Percentiles rank a stretch among this genome's conserved stretches.
Evolutionary conservation across 2,888 invertebrate genomes (phyloP).

Genomic region (Phyto melanocephala): DNA sequence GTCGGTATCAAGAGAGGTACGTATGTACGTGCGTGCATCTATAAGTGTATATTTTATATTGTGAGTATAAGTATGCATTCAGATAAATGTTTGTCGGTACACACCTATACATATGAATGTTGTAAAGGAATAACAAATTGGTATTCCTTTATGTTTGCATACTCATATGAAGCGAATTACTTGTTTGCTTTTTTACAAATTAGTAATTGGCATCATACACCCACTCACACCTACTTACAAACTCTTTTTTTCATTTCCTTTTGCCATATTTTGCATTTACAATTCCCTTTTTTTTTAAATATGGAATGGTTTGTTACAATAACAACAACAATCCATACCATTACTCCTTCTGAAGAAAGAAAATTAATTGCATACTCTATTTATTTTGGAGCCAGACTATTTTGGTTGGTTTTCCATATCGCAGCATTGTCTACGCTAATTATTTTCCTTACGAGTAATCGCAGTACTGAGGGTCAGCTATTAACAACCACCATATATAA

Average conservation of each 20-base stretch:
- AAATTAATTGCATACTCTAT: conserved; percentile 58
- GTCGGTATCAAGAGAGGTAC: conserved; percentile 72
- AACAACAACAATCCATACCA: conserved; percentile 35
- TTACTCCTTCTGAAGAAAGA: conserved; percentile 18
- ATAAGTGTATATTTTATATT: background rate
- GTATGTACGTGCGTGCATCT: conserved; percentile 43
- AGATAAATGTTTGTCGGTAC: conserved; percentile 16
- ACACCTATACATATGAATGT: background rate
- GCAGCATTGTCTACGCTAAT: conserved; percentile 71
- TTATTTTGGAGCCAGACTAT: conserved; percentile 68
- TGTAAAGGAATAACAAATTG: conserved; percentile 34
- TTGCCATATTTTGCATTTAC: background rate
- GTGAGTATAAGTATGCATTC: background rate
- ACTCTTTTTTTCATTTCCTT: conserved; percentile 2
- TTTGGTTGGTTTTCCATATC: conserved; percentile 75
- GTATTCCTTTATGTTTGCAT: conserved; percentile 9
- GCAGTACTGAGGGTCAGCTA: conserved; percentile 65
- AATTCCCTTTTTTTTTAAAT: background rate
- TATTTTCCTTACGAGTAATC: conserved; percentile 70
- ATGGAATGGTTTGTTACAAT: conserved; percentile 40
- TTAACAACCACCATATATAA: conserved; percentile 73
- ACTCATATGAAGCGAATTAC: background rate
- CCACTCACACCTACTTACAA: background rate
- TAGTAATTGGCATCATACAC: conserved; percentile 47
- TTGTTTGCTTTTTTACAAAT: conserved; percentile 19